Conservation (phyloP, 1,140 invertebrate genomes). For the Drosophila sproati region DNA sequence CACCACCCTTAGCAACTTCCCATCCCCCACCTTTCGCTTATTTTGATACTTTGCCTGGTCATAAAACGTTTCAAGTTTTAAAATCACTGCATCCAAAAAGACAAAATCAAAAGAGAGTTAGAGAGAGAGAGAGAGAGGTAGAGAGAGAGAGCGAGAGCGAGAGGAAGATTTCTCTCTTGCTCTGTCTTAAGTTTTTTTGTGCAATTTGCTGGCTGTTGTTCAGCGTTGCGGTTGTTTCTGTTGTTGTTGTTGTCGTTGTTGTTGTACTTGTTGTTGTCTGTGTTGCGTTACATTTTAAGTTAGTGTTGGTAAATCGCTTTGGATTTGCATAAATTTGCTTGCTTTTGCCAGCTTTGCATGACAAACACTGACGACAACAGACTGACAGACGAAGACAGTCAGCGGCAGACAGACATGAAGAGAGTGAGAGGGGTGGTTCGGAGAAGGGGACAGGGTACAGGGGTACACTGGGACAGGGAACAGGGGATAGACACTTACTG, state of each 20-base stretch:
- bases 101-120: constrained; percentile 29
- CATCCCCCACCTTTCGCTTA: background rate
- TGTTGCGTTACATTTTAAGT: constrained; percentile 71
- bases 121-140: background rate
- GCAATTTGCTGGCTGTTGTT: constrained; percentile 66
- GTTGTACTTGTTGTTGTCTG: constrained; percentile 25
- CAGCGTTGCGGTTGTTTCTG: background rate
- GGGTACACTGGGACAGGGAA: no score
- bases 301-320: constrained; percentile 81
- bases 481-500: background rate
- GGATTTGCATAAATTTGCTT: constrained; percentile 82
- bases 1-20: no score
- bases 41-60: constrained; percentile 34
- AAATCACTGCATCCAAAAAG: constrained; percentile 69
- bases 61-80: constrained; percentile 64
- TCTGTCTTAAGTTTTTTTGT: constrained; percentile 76
- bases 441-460: background rate
- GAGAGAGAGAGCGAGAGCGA: background rate
- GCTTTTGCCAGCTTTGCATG: constrained; percentile 59
- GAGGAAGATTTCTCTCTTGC: constrained; percentile 5
- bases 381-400: constrained; percentile 25
- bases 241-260: constrained; percentile 6
- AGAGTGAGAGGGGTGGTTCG: background rate
- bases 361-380: constrained; percentile 50
- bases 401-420: background rate